Evolutionary conservation across 2,888 invertebrate genomes (phyloP).

Genomic region (Sarcophaga variegata): DNA sequence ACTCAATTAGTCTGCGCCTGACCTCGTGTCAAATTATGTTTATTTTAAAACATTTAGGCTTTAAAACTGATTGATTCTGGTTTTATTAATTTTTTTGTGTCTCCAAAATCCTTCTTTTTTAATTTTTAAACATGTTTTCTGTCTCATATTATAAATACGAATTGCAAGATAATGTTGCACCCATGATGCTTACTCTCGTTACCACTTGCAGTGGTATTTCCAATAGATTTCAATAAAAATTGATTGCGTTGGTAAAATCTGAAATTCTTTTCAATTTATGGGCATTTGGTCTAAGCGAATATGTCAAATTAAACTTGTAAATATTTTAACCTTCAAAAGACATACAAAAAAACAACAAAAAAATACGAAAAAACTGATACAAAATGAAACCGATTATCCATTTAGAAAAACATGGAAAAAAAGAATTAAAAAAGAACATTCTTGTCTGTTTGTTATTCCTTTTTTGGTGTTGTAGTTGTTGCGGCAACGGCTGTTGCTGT

Average conservation of each 20-base stretch:
- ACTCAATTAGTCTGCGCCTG: too few relatives aligned
- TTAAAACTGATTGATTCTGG: too few relatives aligned
- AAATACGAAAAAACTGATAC: not conserved
- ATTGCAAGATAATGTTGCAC: not conserved
- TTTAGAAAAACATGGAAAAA: constrained; percentile 33
- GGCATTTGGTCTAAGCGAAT: not conserved
- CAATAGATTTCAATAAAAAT: not conserved
- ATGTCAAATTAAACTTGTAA: constrained; percentile 34
- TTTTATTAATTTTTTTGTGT: too few relatives aligned
- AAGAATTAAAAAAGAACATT: not conserved
- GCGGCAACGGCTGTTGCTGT: too few relatives aligned
- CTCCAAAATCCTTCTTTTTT: too few relatives aligned
- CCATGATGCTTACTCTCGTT: not conserved
- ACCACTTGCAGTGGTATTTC: not conserved
- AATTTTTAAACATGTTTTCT: too few relatives aligned
- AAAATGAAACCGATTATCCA: constrained; percentile 6
- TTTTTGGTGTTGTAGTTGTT: not conserved
- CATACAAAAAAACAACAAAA: constrained; percentile 7
- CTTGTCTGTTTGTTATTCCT: not conserved
- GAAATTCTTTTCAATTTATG: constrained; percentile 1
- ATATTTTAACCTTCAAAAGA: constrained; percentile 21
- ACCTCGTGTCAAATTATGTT: too few relatives aligned
- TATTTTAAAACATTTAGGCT: too few relatives aligned
- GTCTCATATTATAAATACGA: too few relatives aligned
- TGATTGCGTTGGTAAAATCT: not conserved